phyloP scores from a whole-genome alignment of 2,113 vertebrate genomes.

The Neodontobutis hainanensis region DNA sequence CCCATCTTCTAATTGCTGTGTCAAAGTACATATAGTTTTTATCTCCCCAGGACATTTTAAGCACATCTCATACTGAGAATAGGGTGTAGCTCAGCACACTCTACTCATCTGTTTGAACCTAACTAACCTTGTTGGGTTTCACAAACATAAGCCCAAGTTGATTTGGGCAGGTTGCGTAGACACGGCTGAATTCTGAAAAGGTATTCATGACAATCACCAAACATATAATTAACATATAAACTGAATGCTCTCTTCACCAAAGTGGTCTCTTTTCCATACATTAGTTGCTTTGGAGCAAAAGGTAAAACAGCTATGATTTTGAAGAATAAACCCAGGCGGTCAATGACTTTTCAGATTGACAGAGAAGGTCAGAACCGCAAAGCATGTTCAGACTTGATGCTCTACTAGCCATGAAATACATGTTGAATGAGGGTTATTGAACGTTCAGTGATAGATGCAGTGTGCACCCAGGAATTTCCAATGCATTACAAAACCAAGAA shows the following conservation, averaged over 20 bases:
- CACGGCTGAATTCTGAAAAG: too few species aligned
- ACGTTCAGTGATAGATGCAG: constrained; percentile 13
- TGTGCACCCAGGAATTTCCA: constrained; percentile 10
- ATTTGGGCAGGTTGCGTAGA: too few species aligned
- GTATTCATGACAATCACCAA: too few species aligned
- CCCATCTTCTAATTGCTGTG: constrained; percentile 50
- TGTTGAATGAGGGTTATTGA: constrained; percentile 30
- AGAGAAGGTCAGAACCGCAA: not conserved
- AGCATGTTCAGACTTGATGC: not conserved
- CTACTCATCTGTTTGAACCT: constrained; percentile 6
- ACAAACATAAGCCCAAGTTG: not conserved
- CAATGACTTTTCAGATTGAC: not conserved
- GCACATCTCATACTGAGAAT: constrained; percentile 39
- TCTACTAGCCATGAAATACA: constrained; percentile 13
- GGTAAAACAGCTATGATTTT: not conserved
- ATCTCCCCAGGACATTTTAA: constrained; percentile 33
- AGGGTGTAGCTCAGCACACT: constrained; percentile 3
- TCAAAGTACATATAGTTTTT: constrained; percentile 66
- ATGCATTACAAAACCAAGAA: constrained; percentile 3
- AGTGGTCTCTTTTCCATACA: not conserved
- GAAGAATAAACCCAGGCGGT: not conserved
- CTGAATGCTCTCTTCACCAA: not conserved
- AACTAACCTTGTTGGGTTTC: not conserved
- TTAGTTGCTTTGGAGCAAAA: not conserved
- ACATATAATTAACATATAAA: too few species aligned